phyloP scores from a whole-genome alignment of 1,140 invertebrate genomes.

The Epicauta chinensis region DNA sequence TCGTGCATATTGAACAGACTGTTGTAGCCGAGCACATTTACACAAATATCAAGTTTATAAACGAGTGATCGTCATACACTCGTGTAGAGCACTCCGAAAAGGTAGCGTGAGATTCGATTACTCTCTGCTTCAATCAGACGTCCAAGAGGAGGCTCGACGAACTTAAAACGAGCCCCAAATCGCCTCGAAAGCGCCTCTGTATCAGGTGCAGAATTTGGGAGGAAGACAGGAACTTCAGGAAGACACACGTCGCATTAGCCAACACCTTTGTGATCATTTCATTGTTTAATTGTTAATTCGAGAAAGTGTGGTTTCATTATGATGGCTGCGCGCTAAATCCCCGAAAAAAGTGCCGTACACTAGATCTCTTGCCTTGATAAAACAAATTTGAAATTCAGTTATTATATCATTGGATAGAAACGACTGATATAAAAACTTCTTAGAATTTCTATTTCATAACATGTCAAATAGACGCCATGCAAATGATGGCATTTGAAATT shows the following conservation, averaged over 20 bases:
- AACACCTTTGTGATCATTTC: too few species aligned
- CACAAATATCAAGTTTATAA: slow-evolving; percentile 1
- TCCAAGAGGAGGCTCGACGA: too few species aligned
- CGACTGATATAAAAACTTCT: slow-evolving; percentile 1
- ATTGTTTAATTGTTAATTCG: too few species aligned
- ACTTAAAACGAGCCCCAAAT: too few species aligned
- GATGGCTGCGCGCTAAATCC: neutral
- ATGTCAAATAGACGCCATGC: slow-evolving; percentile 9
- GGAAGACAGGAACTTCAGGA: too few species aligned
- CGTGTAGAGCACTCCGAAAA: neutral
- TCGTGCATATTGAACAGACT: slow-evolving; percentile 12
- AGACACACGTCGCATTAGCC: too few species aligned
- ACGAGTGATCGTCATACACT: slow-evolving; percentile 3
- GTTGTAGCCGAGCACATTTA: slow-evolving; percentile 4
- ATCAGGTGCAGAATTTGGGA: too few species aligned
- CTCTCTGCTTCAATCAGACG: too few species aligned
- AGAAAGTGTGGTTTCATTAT: too few species aligned
- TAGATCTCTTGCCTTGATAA: neutral
- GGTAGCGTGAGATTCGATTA: too few species aligned
- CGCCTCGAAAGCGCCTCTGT: too few species aligned
- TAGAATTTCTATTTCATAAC: slow-evolving; percentile 4
- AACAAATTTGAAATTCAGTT: slow-evolving; percentile 1
- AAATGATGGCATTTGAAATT: slow-evolving; percentile 12
- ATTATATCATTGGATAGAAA: neutral
- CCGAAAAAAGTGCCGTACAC: neutral